phyloP scores from a whole-genome alignment of 1,140 invertebrate genomes.

The Conus ventricosus region DNA sequence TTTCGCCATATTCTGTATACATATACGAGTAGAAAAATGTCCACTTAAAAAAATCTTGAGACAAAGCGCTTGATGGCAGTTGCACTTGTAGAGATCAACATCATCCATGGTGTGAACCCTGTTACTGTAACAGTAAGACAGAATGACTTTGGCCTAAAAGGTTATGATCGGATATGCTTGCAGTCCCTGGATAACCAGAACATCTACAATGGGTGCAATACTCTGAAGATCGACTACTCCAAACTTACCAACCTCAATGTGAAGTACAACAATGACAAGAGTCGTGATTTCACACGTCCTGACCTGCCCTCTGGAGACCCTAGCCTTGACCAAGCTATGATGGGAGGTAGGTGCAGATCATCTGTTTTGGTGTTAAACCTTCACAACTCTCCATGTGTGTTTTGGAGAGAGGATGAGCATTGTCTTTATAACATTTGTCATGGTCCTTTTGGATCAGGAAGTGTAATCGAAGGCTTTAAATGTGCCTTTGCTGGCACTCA shows the following conservation, averaged over 20 bases:
- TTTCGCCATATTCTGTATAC: too few relatives aligned
- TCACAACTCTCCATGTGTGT: neutral
- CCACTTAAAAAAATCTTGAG: too few relatives aligned
- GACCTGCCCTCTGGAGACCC: constrained; percentile 94
- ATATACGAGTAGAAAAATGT: too few relatives aligned
- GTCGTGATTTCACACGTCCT: constrained; percentile 98
- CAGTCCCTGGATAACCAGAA: constrained; percentile 97
- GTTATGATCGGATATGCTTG: too few relatives aligned
- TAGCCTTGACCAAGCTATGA: constrained; percentile 63
- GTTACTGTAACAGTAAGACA: too few relatives aligned
- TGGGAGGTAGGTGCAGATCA: constrained; percentile 40
- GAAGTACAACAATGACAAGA: constrained; percentile 99
- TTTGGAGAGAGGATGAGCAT: neutral
- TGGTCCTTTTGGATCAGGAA: too few relatives aligned
- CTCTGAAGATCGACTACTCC: constrained; percentile 98
- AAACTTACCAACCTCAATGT: constrained; percentile 98
- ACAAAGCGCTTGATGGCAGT: too few relatives aligned
- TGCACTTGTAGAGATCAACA: too few relatives aligned
- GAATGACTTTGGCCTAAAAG: too few relatives aligned
- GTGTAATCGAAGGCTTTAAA: too few relatives aligned
- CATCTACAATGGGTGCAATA: constrained; percentile 99
- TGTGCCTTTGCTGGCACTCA: too few relatives aligned
- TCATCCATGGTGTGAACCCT: too few relatives aligned
- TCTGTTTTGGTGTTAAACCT: neutral
- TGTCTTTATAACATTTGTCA: neutral